Evolutionary conservation across 2,797 vertebrate genomes (phyloP), one percentile per base, ranked within the genome.

Genomic region (Enteromius viviparus): DNA sequence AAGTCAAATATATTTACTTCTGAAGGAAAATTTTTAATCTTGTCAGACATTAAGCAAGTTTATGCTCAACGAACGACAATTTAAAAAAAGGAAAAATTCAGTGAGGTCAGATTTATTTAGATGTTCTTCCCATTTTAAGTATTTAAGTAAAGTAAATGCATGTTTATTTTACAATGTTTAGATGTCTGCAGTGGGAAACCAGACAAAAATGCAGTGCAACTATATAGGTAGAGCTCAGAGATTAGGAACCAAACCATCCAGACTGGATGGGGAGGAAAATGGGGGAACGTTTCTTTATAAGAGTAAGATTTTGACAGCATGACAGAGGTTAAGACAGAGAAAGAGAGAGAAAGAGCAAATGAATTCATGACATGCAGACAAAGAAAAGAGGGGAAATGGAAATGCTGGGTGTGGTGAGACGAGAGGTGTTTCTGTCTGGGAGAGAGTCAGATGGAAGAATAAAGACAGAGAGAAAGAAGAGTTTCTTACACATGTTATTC

Each of bases 401-500:
- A 81, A 86, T 55, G 47, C 5, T 53, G 82, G 80, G 77, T 66
- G 76, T 47, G 78, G 78, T 80, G 51, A 68, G 69, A 74, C 75
- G 29, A 51, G 85, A 85, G 78, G 72, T 83, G 81, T 83, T 83
- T 77, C 75, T 83, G 81, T 83, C 81, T 83, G 81, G 32, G 53
- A 84, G 69, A 69, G 62, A 60, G 69, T 23, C 62, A 83, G 80
- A 83, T 64, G 26, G 78, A 74, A 82, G 29, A 64, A 74, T 70
- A 82, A 45, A 85, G 76, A 71, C 47, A 79, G 69, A 80, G 49
- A 82, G 60, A 82, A 85, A 49, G 74, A 74, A 81, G 89, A 88
- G 87, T 91, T 94, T 94, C 80, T 81, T 93, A 91, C 94, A 95
- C 94, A 95, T 95, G 95, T 91, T 92, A 87, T 91, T 95, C 95